phyloP scores from a whole-genome alignment of 2,797 vertebrate species.

The Micropoecilia bifurca region DNA sequence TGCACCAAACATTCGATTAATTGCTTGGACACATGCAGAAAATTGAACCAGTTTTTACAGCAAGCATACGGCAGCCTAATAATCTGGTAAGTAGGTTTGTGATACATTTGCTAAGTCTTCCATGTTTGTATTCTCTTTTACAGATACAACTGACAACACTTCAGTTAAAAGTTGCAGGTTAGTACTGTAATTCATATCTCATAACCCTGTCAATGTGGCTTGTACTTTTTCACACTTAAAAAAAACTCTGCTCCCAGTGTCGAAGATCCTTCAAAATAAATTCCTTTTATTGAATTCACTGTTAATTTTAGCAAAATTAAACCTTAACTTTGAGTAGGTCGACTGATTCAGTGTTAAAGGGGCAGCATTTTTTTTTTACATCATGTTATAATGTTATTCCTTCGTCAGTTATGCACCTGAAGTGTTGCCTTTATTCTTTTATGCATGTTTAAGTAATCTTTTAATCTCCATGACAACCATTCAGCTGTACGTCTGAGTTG shows the following conservation, averaged over 20 bases:
- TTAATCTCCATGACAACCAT: no score
- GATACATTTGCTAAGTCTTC: conserved; percentile 1
- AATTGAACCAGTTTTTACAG: neutral
- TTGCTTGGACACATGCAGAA: neutral
- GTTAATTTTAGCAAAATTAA: neutral
- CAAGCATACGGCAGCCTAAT: neutral
- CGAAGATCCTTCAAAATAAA: neutral
- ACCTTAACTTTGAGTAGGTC: neutral
- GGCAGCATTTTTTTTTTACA: no score
- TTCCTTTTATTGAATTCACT: neutral
- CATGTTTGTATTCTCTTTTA: conserved; percentile 59
- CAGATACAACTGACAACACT: conserved; percentile 87
- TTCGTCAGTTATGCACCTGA: no score
- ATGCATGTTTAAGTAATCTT: no score
- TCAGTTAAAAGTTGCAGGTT: conserved; percentile 88
- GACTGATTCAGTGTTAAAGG: neutral
- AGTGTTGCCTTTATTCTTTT: no score
- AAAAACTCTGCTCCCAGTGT: neutral
- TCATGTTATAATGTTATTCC: no score
- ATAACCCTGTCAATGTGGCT: neutral
- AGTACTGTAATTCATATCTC: conserved; percentile 53
- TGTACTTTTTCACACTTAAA: neutral
- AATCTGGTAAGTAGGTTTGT: neutral
- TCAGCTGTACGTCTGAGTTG: no score
- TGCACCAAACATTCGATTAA: neutral